Base-by-base conservation (phyloP, 2,888 invertebrate genomes). In the Dicyrtomina minuta region DNA sequence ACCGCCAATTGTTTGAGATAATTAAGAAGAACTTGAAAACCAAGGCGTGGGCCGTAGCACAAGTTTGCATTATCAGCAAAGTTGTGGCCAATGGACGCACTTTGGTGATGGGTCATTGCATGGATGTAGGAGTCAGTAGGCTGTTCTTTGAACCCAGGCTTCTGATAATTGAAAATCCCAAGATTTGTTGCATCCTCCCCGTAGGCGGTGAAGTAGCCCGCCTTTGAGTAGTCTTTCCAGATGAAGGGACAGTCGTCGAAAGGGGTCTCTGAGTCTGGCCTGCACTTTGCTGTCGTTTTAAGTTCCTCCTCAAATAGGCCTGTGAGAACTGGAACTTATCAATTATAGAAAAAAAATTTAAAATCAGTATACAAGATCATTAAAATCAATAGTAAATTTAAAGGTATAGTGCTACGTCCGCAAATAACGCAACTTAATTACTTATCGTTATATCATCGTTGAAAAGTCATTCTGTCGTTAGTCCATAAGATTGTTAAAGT, bases 101-200 rank as follows among this genome's bases (percentile, higher is more conserved):
- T 10, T 82, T 88, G 44, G n/a, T n/a, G n/a, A n/a, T n/a, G n/a
- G n/a, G n/a, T n/a, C n/a, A n/a, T n/a, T n/a, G n/a, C n/a, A n/a
- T 88, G 81, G 79, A 89, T 87, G 79, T 92, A 94, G 80, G 91
- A 93, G 80, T 96, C 93, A 0, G 93, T 91, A 0, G 96, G 93
- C 65, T 88, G 87, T 17, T 84, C 83, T 1, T 83, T 83, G 79
- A 96, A 96, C 0, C 95, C 94, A 22, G 39, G 2, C 78, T 89
- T 89, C 33, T 86, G 82, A 79, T 89, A 94, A 80, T 92, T 92
- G 80, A 96, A 96, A 2, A 90, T 87, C 0, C 90, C 89, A 80
- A 93, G 88, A 75, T 83, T 82, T 0, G 89, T 88, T 0, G 90
- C 88, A 80, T 96, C 96, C 84, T 96, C 96, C 0, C 88, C 92